These are phyloP conservation scores for Osmerus eperlanus DNA, from an alignment of 2,113 vertebrate species.

Conservation along the genomic window DNA sequence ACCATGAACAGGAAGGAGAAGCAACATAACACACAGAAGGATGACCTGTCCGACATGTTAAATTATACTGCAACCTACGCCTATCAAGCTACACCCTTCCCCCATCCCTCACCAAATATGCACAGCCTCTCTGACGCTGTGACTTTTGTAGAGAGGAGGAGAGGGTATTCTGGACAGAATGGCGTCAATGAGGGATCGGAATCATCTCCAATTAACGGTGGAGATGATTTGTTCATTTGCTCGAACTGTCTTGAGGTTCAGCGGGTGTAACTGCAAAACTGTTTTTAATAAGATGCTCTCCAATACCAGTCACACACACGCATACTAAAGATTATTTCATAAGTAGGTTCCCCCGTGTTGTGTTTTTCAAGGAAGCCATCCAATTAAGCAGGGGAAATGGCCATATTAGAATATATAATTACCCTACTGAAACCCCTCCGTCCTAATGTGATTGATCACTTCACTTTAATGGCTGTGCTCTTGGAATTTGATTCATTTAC, in stretches of 20 bases:
- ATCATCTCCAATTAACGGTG: slow-evolving; percentile 29
- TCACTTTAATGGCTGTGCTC: slow-evolving; percentile 21
- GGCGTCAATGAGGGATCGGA: slow-evolving; percentile 3
- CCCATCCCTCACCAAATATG: slow-evolving; percentile 29
- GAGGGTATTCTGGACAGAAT: slow-evolving; percentile 8
- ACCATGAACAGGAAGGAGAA: neutral
- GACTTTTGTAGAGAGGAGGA: slow-evolving; percentile 38
- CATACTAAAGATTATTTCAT: slow-evolving; percentile 17
- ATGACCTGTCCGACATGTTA: slow-evolving; percentile 31
- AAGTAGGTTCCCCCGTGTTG: slow-evolving; percentile 13
- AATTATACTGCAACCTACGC: slow-evolving; percentile 30
- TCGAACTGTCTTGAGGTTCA: slow-evolving; percentile 29
- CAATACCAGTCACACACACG: neutral
- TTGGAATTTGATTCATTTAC: slow-evolving; percentile 30
- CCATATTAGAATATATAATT: slow-evolving; percentile 40
- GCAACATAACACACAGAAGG: slow-evolving; percentile 10
- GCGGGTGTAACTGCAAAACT: slow-evolving; percentile 14
- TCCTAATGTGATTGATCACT: slow-evolving; percentile 43
- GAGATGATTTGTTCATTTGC: slow-evolving; percentile 11
- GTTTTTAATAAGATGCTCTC: slow-evolving; percentile 34
- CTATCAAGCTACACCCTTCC: slow-evolving; percentile 49
- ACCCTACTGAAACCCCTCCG: slow-evolving; percentile 25
- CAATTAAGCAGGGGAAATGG: slow-evolving; percentile 39
- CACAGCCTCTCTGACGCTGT: slow-evolving; percentile 41
- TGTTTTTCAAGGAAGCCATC: slow-evolving; percentile 29